Conservation (phyloP, 2,113 vertebrate genomes). For the Nothocercus nigrocapillus region DNA sequence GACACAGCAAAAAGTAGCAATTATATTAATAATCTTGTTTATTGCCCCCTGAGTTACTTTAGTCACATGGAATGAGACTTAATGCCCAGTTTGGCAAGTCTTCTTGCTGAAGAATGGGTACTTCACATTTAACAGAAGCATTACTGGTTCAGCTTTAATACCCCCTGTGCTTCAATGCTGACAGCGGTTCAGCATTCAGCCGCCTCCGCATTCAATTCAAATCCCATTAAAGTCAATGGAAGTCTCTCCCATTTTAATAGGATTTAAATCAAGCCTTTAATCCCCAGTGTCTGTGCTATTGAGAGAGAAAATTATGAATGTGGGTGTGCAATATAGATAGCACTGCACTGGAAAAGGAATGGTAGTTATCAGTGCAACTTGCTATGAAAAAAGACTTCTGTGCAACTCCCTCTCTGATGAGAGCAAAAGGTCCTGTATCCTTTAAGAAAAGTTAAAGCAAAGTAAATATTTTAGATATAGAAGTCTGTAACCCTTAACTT, state of each 20-base stretch:
- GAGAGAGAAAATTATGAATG: constrained; percentile 12
- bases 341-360: neutral
- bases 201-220: constrained; percentile 40
- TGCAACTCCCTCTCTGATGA: neutral
- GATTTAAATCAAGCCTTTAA: constrained; percentile 61
- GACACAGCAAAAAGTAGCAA: neutral
- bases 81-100: constrained; percentile 27
- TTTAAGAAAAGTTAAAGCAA: neutral
- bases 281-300: neutral
- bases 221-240: constrained; percentile 55
- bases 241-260: constrained; percentile 44
- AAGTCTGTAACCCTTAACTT: neutral
- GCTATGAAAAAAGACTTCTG: neutral
- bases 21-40: constrained; percentile 29
- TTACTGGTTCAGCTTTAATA: constrained; percentile 61
- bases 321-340: neutral
- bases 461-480: neutral
- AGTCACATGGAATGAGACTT: constrained; percentile 9
- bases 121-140: constrained; percentile 54
- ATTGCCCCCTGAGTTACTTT: constrained; percentile 1
- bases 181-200: constrained; percentile 16
- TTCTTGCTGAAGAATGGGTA: constrained; percentile 1
- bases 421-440: neutral
- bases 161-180: constrained; percentile 14
- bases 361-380: neutral